phyloP scores from a whole-genome alignment of 2,113 vertebrate genomes.

The Calidris pygmaea region DNA sequence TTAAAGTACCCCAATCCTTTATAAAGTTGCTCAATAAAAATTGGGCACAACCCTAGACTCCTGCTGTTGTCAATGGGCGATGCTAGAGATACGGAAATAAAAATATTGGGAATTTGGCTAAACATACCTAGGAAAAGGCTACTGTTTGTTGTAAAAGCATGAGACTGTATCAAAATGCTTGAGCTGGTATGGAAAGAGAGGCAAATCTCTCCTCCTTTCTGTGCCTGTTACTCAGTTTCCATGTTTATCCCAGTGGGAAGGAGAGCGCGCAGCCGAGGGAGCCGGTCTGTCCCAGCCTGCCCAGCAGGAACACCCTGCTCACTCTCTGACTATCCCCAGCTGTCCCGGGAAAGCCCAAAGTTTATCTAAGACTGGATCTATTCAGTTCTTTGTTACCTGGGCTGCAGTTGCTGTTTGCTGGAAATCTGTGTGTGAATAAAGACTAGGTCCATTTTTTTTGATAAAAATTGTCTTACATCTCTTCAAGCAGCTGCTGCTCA shows the following conservation, averaged over 20 bases:
- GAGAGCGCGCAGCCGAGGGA: rapidly evolving
- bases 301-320: neutral
- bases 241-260: neutral
- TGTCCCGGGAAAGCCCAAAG: neutral
- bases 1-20: neutral
- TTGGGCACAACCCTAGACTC: neutral
- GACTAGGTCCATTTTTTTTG: neutral
- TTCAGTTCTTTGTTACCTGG: neutral
- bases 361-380: neutral
- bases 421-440: neutral
- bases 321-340: neutral
- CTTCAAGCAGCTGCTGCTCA: neutral
- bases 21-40: neutral
- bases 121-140: neutral
- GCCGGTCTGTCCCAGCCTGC: neutral
- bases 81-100: neutral
- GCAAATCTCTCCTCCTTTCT: neutral
- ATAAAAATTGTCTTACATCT: neutral
- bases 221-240: neutral
- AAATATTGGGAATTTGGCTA: neutral
- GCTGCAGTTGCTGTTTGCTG: neutral
- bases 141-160: neutral
- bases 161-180: neutral
- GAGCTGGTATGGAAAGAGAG: neutral
- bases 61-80: neutral